Conservation (phyloP, 2,888 invertebrate species). For the Catotricha subobsoleta region DNA sequence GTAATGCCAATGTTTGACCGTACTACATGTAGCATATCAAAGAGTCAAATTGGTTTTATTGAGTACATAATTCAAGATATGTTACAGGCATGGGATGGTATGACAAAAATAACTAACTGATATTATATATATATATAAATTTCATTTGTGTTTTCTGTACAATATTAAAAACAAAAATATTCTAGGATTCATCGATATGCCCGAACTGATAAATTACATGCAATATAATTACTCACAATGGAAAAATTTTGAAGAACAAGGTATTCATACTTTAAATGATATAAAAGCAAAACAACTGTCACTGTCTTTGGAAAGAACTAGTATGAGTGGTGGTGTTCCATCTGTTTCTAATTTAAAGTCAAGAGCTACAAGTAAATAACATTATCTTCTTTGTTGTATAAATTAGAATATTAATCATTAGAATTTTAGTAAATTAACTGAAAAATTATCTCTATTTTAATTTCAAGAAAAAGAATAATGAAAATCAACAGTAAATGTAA, state of each 20-base stretch:
- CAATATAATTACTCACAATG: slow-evolving; percentile 76
- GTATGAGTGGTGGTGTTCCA: no score
- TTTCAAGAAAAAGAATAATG: no score
- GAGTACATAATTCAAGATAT: slow-evolving; percentile 96
- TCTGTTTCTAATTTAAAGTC: no score
- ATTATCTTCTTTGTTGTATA: no score
- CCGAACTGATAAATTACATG: slow-evolving; percentile 70
- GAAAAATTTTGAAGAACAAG: slow-evolving; percentile 68
- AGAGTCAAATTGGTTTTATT: slow-evolving; percentile 93
- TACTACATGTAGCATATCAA: slow-evolving; percentile 84
- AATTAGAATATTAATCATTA: no score
- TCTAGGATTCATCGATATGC: slow-evolving; percentile 80
- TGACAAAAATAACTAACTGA: not conserved
- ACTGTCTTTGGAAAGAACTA: no score
- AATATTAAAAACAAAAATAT: not conserved
- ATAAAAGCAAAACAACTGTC: slow-evolving; percentile 34
- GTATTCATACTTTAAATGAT: slow-evolving; percentile 52
- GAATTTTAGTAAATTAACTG: no score
- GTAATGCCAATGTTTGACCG: slow-evolving; percentile 99
- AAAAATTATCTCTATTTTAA: no score
- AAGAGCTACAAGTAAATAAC: no score
- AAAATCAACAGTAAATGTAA: no score
- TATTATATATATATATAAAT: not conserved
- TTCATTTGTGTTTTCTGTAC: slow-evolving; percentile 14
- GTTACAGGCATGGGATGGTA: slow-evolving; percentile 96